Evolutionary conservation across 1,140 invertebrate genomes (phyloP).

Genomic region (Lepidotrigona ventralis): DNA sequence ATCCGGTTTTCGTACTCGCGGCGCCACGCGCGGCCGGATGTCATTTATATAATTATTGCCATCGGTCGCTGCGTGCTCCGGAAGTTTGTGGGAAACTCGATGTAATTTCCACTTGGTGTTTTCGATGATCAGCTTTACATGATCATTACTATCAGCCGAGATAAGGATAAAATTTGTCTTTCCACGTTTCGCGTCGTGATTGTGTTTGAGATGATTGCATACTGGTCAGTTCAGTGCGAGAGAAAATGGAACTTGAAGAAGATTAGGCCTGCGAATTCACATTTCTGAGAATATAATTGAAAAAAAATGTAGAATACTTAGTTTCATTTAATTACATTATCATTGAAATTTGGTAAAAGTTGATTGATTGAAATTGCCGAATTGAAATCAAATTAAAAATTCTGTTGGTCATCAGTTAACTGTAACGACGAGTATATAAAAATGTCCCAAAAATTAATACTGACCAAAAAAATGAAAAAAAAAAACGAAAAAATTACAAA

Average conservation of each 20-base stretch:
- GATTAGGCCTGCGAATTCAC: background rate
- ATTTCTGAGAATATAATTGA: background rate
- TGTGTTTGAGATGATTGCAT: background rate
- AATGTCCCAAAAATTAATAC: too few species aligned
- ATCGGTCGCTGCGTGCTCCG: background rate
- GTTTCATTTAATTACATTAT: too few species aligned
- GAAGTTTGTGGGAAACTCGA: background rate
- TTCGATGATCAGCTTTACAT: background rate
- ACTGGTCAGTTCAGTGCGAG: background rate
- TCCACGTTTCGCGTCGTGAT: background rate
- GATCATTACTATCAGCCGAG: background rate
- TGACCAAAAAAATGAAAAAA: too few species aligned
- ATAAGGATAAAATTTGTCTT: background rate
- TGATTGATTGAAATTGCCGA: too few species aligned
- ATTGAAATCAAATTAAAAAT: too few species aligned
- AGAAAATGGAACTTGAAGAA: background rate
- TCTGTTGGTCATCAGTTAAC: too few species aligned
- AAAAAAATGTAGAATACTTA: background rate
- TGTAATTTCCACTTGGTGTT: background rate
- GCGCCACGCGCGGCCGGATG: background rate
- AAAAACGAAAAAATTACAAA: background rate
- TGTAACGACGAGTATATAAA: too few species aligned
- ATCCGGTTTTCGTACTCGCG: background rate
- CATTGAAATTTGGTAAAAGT: too few species aligned
- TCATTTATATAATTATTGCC: constrained; percentile 7